Conservation (phyloP, 1,140 invertebrate species). For the Hylaeus anthracinus region DNA sequence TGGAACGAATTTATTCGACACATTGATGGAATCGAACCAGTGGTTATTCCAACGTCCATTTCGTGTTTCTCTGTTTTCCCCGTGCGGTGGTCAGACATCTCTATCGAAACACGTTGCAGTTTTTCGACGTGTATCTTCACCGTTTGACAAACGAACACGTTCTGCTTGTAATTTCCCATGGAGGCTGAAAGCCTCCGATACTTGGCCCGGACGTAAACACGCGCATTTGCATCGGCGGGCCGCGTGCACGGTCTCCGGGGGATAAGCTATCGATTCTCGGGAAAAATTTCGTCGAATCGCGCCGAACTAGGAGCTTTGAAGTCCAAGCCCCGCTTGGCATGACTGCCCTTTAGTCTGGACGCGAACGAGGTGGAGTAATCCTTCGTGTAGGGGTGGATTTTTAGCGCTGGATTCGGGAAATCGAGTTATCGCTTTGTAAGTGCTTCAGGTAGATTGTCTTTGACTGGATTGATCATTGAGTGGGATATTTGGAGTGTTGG, state of each 20-base stretch:
- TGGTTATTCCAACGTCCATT: slow-evolving; percentile 43
- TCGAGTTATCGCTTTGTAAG: no score
- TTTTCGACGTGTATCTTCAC: slow-evolving; percentile 9
- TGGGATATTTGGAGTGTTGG: no score
- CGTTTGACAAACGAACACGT: slow-evolving; percentile 23
- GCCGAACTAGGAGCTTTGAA: neutral
- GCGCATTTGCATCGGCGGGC: neutral
- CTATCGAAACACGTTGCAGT: neutral
- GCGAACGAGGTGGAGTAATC: neutral
- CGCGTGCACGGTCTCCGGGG: neutral
- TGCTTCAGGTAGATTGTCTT: no score
- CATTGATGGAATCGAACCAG: slow-evolving; percentile 45
- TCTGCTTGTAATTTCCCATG: slow-evolving; percentile 38
- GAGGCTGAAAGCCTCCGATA: slow-evolving; percentile 18
- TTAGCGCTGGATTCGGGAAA: no score
- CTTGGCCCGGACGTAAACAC: slow-evolving; percentile 10
- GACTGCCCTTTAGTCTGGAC: neutral
- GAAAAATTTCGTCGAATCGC: slow-evolving; percentile 18
- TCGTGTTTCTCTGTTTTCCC: slow-evolving; percentile 4
- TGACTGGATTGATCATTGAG: no score
- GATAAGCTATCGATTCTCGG: slow-evolving; percentile 14
- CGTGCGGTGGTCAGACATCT: neutral
- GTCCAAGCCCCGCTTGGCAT: neutral
- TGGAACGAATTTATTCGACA: slow-evolving; percentile 49
- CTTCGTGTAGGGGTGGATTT: neutral